These are phyloP conservation scores for Dasysyrphus albostriatus DNA, from an alignment of 2,888 invertebrate species.

Conservation along the genomic window DNA sequence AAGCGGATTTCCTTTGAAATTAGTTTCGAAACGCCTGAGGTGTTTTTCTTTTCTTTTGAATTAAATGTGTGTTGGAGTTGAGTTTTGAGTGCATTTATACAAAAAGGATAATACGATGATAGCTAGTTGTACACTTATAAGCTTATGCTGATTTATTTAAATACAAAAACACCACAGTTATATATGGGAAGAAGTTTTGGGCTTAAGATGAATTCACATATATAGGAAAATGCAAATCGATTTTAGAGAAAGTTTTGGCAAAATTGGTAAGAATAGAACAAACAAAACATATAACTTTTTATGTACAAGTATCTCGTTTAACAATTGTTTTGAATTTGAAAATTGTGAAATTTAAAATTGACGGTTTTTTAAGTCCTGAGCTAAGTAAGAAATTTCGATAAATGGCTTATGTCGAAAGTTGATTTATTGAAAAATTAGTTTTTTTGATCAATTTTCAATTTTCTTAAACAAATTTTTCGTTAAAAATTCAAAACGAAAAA, in stretches of 20 bases:
- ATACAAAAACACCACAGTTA: background rate
- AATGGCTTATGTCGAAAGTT: too few relatives aligned
- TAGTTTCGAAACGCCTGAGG: constrained; percentile 68
- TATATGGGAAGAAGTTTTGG: background rate
- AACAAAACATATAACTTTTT: background rate
- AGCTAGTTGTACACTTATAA: constrained; percentile 28
- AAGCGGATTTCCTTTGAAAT: constrained; percentile 73
- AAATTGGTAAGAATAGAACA: too few relatives aligned
- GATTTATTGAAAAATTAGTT: too few relatives aligned
- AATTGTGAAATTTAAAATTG: too few relatives aligned
- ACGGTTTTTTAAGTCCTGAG: too few relatives aligned
- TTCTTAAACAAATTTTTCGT: too few relatives aligned
- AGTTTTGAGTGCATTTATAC: constrained; percentile 31
- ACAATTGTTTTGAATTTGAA: too few relatives aligned
- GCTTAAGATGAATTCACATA: background rate
- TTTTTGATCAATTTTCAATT: too few relatives aligned
- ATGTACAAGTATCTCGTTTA: background rate
- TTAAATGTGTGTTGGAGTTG: constrained; percentile 25
- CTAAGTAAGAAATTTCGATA: too few relatives aligned
- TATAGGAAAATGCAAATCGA: background rate
- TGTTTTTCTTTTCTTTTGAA: constrained; percentile 37
- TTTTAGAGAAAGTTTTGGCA: background rate
- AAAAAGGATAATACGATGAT: constrained; percentile 46
- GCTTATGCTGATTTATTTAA: background rate
- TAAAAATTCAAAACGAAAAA: too few relatives aligned